phyloP scores from a whole-genome alignment of 1,140 invertebrate species.

The Listronotus oregonensis region DNA sequence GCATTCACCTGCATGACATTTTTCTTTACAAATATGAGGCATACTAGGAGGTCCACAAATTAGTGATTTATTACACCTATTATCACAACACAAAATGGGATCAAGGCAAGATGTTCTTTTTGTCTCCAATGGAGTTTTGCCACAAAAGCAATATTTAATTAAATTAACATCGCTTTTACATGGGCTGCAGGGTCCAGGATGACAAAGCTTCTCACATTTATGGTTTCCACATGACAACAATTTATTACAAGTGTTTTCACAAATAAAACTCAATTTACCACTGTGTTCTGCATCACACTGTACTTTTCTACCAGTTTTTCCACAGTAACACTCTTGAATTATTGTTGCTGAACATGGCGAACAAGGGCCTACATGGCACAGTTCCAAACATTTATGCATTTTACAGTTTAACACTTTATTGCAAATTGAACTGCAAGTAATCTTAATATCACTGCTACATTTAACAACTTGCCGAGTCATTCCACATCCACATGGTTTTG shows the following conservation, averaged over 20 bases:
- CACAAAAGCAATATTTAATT: slow-evolving; percentile 84
- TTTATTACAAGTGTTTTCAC: slow-evolving; percentile 72
- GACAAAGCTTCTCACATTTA: slow-evolving; percentile 73
- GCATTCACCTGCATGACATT: slow-evolving; percentile 82
- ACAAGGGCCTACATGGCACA: slow-evolving; percentile 86
- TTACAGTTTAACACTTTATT: slow-evolving; percentile 73
- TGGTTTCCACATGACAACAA: slow-evolving; percentile 77
- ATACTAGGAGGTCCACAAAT: slow-evolving; percentile 76
- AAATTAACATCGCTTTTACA: slow-evolving; percentile 68
- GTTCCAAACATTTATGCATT: slow-evolving; percentile 71
- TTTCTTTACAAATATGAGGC: slow-evolving; percentile 71
- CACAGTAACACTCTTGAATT: slow-evolving; percentile 59
- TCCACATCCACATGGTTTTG: slow-evolving; percentile 75
- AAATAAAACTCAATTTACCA: slow-evolving; percentile 60
- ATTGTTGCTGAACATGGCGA: slow-evolving; percentile 60
- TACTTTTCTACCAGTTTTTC: slow-evolving; percentile 57
- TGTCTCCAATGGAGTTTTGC: slow-evolving; percentile 65
- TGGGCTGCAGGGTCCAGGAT: slow-evolving; percentile 66
- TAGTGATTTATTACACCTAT: slow-evolving; percentile 76
- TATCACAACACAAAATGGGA: slow-evolving; percentile 82
- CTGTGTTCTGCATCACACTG: too few relatives aligned
- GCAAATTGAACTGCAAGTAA: slow-evolving; percentile 77
- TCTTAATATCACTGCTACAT: slow-evolving; percentile 68
- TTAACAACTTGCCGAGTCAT: slow-evolving; percentile 69
- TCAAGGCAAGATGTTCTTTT: slow-evolving; percentile 77